Evolutionary conservation across 2,797 vertebrate genomes (phyloP).

Genomic region (Enteromius radiatus): DNA sequence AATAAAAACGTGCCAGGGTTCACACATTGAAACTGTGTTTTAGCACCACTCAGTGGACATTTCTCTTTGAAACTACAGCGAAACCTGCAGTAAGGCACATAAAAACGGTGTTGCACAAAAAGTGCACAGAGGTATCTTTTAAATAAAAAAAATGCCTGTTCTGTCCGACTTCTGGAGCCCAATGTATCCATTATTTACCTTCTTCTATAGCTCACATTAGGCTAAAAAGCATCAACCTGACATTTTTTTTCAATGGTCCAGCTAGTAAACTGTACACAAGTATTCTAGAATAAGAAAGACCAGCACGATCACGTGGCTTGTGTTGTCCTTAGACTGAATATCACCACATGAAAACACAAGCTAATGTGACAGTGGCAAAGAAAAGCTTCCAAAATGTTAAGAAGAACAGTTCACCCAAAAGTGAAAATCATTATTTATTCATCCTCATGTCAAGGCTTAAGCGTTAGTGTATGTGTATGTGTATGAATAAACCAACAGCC

Average conservation of each 20-base stretch:
- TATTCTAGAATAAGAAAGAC: neutral
- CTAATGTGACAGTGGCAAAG: neutral
- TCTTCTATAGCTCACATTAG: neutral
- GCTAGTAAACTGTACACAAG: neutral
- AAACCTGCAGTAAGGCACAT: too few species aligned
- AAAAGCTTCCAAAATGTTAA: neutral
- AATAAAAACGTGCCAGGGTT: too few species aligned
- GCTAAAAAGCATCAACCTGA: neutral
- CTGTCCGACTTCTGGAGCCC: neutral
- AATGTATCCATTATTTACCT: neutral
- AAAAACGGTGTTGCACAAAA: too few species aligned
- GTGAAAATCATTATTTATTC: neutral
- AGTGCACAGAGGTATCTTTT: neutral
- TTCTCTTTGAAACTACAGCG: too few species aligned
- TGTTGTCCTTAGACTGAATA: neutral
- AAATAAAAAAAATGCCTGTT: neutral
- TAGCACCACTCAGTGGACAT: too few species aligned
- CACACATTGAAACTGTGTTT: too few species aligned
- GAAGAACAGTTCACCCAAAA: constrained; percentile 2
- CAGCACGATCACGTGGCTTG: too few species aligned
- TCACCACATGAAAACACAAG: neutral
- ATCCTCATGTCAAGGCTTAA: neutral
- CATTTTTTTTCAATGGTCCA: neutral
- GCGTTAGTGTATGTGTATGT: neutral
- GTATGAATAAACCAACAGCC: neutral